These are phyloP conservation scores for Drosophila orosa DNA, from an alignment of 1,140 invertebrate species.

Conservation along the genomic window DNA sequence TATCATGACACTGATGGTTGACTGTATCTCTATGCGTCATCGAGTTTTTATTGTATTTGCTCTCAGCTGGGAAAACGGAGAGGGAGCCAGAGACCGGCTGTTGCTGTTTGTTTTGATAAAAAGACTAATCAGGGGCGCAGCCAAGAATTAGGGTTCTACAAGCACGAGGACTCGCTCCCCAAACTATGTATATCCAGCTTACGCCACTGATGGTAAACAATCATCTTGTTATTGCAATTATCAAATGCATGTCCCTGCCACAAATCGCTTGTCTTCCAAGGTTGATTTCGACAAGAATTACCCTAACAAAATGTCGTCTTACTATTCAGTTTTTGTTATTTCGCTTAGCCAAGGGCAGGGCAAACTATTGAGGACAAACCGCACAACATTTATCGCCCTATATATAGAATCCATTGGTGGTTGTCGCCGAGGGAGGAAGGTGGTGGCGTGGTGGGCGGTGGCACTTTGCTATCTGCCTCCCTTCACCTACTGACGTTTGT, in stretches of 20 bases:
- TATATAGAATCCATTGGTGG: conserved; percentile 58
- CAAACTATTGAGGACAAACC: conserved; percentile 47
- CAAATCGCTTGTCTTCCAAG: conserved; percentile 44
- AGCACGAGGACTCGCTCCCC: not conserved
- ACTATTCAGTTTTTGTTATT: conserved; percentile 32
- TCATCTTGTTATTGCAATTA: conserved; percentile 49
- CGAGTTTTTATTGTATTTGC: conserved; percentile 14
- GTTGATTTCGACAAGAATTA: conserved; percentile 31
- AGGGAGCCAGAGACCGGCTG: conserved; percentile 3
- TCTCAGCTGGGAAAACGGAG: not conserved
- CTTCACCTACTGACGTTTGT: conserved; percentile 64
- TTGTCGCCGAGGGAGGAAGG: conserved; percentile 16
- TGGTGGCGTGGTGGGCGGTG: conserved; percentile 8
- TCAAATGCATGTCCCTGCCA: conserved; percentile 25
- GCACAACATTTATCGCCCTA: conserved; percentile 53
- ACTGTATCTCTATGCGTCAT: conserved; percentile 41
- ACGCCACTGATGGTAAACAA: conserved; percentile 16
- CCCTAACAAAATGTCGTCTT: conserved; percentile 27
- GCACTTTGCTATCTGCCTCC: conserved; percentile 13
- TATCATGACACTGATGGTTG: conserved; percentile 18
- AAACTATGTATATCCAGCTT: not conserved
- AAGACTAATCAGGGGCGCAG: conserved; percentile 4
- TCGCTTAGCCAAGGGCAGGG: conserved; percentile 24
- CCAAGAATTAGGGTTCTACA: not conserved
- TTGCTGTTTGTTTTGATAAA: conserved; percentile 28